Percentiles rank a stretch among this genome's conserved stretches.
These are phyloP conservation scores for Thysanoteuthis rhombus DNA, from an alignment of 2,888 invertebrate species.

Conservation along the genomic window DNA sequence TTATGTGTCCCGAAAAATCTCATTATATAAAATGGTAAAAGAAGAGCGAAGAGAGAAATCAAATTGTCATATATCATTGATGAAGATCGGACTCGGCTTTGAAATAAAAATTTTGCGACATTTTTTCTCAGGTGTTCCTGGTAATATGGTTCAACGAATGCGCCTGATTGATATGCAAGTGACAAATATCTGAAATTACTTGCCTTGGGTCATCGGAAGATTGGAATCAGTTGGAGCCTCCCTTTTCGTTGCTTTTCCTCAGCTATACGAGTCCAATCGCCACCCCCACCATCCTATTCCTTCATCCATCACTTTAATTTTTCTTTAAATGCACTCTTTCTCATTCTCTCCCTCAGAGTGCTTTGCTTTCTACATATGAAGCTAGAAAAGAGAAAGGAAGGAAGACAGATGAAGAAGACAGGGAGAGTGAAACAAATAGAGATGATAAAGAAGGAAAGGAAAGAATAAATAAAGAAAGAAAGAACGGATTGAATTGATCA, in stretches of 20 bases:
- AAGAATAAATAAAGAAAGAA: no score
- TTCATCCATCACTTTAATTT: background rate
- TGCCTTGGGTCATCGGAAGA: background rate
- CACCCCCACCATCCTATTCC: background rate
- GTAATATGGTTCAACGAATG: background rate
- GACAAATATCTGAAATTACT: background rate
- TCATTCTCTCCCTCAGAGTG: background rate
- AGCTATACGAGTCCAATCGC: no score
- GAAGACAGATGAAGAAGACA: no score
- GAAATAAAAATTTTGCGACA: background rate
- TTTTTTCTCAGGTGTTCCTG: background rate
- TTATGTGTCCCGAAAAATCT: background rate
- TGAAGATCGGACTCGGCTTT: background rate
- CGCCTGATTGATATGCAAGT: background rate
- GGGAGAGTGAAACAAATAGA: no score
- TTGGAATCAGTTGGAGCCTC: background rate
- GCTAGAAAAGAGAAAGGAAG: background rate
- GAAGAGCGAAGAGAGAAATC: background rate
- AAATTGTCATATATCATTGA: background rate
- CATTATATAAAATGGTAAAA: background rate
- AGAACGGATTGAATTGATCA: no score
- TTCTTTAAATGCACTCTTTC: background rate
- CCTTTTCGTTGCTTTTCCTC: background rate
- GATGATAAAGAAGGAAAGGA: no score
- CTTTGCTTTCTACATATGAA: no score